Percentiles rank a stretch among this genome's conserved stretches.
Conservation (phyloP, 1,140 invertebrate genomes). For the Phortica variegata region DNA sequence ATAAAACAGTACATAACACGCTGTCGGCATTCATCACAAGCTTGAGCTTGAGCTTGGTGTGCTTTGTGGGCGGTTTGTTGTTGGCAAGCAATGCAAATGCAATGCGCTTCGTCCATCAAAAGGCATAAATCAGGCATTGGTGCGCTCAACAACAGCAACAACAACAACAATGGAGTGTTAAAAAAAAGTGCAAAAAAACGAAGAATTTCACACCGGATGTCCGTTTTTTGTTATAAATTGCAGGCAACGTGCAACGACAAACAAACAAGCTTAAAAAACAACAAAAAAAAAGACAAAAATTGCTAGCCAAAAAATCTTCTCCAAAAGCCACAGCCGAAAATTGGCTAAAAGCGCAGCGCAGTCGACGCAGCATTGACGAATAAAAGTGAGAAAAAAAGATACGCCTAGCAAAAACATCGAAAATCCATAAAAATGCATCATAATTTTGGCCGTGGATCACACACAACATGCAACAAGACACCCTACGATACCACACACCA, state of each 20-base stretch:
- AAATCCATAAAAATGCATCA: conserved; percentile 58
- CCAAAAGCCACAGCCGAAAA: conserved; percentile 1
- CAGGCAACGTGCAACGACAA: conserved; percentile 17
- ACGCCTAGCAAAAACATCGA: conserved; percentile 48
- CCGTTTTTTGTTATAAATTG: conserved; percentile 25
- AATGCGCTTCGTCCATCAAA: conserved; percentile 42
- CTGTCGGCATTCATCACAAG: conserved; percentile 18
- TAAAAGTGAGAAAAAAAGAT: conserved; percentile 35
- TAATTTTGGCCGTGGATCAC: conserved; percentile 35
- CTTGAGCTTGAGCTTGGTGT: conserved; percentile 33
- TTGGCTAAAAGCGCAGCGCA: not conserved
- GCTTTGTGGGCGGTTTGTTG: too few species aligned
- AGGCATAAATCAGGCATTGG: conserved; percentile 51
- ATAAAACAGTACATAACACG: not conserved
- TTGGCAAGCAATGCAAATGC: not conserved
- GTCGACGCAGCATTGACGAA: conserved; percentile 33
- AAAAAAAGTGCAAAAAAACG: conserved; percentile 17
- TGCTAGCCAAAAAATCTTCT: not conserved
- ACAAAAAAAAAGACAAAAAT: too few species aligned
- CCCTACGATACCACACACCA: not conserved
- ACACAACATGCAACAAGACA: not conserved
- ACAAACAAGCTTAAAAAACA: conserved; percentile 25
- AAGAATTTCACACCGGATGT: conserved; percentile 33
- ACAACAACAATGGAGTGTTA: too few species aligned
- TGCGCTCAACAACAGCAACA: conserved; percentile 9